Evolutionary conservation across 1,140 invertebrate genomes (phyloP).

Genomic region (Drosophila melanogaster): Release_6_plus_ISO1_MT NT_033779.5:4264001-4264500

Average conservation of each 20-base stretch:
- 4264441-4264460: conserved; percentile 59
- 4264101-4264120: conserved; percentile 47
- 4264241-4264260: conserved; percentile 5
- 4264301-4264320: too few relatives aligned
- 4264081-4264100: conserved; percentile 38
- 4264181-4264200: conserved; percentile 40
- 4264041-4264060: conserved; percentile 15
- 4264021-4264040: conserved; percentile 63
- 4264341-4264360: background rate
- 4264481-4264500: conserved; percentile 24
- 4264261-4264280: conserved; percentile 3
- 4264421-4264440: conserved; percentile 38
- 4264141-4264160: background rate
- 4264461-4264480: conserved; percentile 54
- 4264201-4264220: conserved; percentile 57
- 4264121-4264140: conserved; percentile 18
- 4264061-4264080: conserved; percentile 17
- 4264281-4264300: background rate
- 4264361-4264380: conserved; percentile 1
- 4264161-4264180: conserved; percentile 7
- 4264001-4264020: conserved; percentile 56
- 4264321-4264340: too few relatives aligned
- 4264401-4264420: conserved; percentile 44
- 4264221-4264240: conserved; percentile 47
- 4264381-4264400: conserved; percentile 30